Conservation (phyloP, 2,797 vertebrate genomes). For the Thamnophis elegans region DNA sequence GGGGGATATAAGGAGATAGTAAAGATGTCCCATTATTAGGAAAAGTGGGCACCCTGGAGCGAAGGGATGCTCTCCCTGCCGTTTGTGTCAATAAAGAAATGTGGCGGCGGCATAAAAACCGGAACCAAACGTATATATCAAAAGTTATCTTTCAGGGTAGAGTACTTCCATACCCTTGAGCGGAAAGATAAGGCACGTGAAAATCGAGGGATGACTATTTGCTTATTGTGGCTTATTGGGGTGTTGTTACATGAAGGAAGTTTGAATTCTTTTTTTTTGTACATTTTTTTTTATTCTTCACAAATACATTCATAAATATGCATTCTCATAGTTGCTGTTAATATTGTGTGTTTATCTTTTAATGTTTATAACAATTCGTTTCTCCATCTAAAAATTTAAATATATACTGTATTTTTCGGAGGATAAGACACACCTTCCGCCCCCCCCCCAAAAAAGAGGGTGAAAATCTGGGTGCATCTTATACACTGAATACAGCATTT, state of each 20-base stretch:
- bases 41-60: conserved; percentile 31
- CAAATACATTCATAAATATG: too few species aligned
- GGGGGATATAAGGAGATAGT: conserved; percentile 57
- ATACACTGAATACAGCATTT: too few species aligned
- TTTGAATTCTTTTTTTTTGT: background rate
- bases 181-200: background rate
- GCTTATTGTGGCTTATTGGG: background rate
- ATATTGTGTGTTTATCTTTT: too few species aligned
- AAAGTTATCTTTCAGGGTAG: conserved; percentile 17
- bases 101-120: background rate
- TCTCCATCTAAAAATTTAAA: too few species aligned
- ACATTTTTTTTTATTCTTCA: too few species aligned
- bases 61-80: conserved; percentile 11
- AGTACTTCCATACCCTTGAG: conserved; percentile 37
- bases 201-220: background rate
- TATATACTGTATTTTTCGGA: too few species aligned
- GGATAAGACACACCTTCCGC: too few species aligned
- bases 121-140: background rate
- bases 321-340: too few species aligned
- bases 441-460: too few species aligned
- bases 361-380: too few species aligned
- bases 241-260: background rate
- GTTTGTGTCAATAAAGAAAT: conserved; percentile 26
- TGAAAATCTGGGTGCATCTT: too few species aligned
- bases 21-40: conserved; percentile 31